Percentiles rank a stretch among this genome's conserved stretches.
phyloP scores from a whole-genome alignment of 2,113 vertebrate species.

The Ifrita kowaldi region DNA sequence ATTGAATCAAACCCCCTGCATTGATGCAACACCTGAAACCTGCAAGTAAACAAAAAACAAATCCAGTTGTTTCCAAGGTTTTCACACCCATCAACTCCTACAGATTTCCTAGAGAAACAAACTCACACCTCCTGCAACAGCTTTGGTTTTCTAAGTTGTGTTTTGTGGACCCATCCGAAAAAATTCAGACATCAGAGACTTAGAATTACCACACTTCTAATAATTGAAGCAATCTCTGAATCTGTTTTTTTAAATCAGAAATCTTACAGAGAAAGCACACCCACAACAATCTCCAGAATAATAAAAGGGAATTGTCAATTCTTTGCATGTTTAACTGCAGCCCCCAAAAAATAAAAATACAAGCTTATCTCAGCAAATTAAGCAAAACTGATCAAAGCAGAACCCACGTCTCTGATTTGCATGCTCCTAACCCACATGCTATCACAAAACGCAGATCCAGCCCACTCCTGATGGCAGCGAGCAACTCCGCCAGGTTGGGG shows the following conservation, averaged over 20 bases:
- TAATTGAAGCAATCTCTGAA: not conserved
- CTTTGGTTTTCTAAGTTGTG: not conserved
- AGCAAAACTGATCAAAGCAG: not conserved
- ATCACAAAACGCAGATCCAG: not conserved
- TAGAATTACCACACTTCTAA: not conserved
- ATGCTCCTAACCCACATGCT: not conserved
- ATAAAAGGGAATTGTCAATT: not conserved
- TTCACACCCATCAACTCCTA: not conserved
- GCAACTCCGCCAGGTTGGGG: not conserved
- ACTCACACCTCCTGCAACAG: not conserved
- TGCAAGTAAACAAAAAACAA: not conserved
- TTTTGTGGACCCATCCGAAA: not conserved
- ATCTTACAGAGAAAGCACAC: not conserved
- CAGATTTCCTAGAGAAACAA: not conserved
- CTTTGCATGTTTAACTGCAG: not conserved
- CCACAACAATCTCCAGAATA: not conserved
- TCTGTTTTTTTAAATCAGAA: not conserved
- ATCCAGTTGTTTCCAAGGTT: not conserved
- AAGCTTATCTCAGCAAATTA: not conserved
- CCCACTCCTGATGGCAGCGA: not conserved
- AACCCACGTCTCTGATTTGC: not conserved
- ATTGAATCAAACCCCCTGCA: not conserved
- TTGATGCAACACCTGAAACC: not conserved
- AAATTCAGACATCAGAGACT: not conserved
- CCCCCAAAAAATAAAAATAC: not conserved